Base-by-base conservation (phyloP, 1,140 invertebrate genomes). In the Drosophila nasuta region DNA sequence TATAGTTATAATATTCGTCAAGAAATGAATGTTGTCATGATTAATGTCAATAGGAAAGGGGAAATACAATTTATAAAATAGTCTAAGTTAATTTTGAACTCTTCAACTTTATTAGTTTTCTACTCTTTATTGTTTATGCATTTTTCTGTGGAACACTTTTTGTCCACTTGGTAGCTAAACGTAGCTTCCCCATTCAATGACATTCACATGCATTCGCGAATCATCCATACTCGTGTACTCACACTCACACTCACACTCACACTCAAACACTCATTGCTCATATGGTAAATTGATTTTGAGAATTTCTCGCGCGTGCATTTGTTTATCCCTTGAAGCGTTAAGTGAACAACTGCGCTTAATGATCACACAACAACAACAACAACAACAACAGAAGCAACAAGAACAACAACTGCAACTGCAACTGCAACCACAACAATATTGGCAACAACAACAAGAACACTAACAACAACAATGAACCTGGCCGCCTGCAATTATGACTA, bases 261-360 rank as follows among this genome's bases (percentile, higher is more conserved):
- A 25, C 20, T 25, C 20, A 25, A 3, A 25, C 20, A 25, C 20
- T 25, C 20, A 25, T 25, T 25, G 62, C 35, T 60, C 68, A 56
- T 56, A 67, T 79, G 76, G 68, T 79, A 82, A 87, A 87, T 88
- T 87, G 80, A 87, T 87, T 88, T 88, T 83, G 69, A 82, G 83
- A 87, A 88, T 88, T 88, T 88, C 68, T 75, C 82, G 82, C 82
- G 79, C 80, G 70, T 82, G 83, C 83, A 83, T 83, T 88, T 88
- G 83, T 88, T 86, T 82, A 75, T 79, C 77, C 83, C 80, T 79
- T 87, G 69, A 80, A 80, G 83, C 83, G 83, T 87, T 87, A 87
- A 87, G 83, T 87, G 83, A 87, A 87, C 83, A 87, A 87, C 82
- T 77, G 79, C 73, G 79, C 79, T 87, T 87, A 87, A 87, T 87